A percentile compares a stretch with the other conserved stretches of the same genome.
Conservation (phyloP, 2,113 vertebrate genomes). For the Chelonoidis abingdonii region DNA sequence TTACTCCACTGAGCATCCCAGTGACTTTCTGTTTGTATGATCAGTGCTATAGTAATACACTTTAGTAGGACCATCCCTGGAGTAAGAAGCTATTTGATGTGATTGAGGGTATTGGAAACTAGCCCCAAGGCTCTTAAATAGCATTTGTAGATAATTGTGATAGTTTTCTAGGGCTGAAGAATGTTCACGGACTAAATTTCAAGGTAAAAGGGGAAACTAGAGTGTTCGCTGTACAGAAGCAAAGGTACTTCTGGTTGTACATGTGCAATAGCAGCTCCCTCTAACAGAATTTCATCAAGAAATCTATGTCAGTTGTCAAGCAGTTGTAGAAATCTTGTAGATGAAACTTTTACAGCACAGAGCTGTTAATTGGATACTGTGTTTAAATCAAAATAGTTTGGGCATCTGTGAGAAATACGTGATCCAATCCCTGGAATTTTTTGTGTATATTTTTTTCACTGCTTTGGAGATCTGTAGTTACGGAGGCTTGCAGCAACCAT, state of each 20-base stretch:
- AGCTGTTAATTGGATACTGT: neutral
- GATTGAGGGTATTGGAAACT: neutral
- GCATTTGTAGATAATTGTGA: neutral
- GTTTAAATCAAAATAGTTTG: neutral
- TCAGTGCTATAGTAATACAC: neutral
- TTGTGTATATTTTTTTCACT: neutral
- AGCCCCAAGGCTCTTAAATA: neutral
- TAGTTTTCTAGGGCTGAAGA: neutral
- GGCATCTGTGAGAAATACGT: neutral
- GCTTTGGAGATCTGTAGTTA: neutral
- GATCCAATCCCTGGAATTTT: neutral
- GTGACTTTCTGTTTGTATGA: neutral
- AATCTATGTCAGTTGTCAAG: neutral
- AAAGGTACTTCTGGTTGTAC: neutral
- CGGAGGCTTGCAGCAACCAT: neutral
- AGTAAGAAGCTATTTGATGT: neutral
- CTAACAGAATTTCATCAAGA: neutral
- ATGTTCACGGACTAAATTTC: neutral
- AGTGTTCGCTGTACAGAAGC: neutral
- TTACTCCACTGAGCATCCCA: neutral
- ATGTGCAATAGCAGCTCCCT: neutral
- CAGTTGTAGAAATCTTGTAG: neutral
- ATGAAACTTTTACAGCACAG: neutral
- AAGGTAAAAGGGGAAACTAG: neutral
- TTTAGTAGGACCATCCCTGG: neutral